Conservation (phyloP, 1,140 invertebrate species). For the Ceratosolen fusciceps region DNA sequence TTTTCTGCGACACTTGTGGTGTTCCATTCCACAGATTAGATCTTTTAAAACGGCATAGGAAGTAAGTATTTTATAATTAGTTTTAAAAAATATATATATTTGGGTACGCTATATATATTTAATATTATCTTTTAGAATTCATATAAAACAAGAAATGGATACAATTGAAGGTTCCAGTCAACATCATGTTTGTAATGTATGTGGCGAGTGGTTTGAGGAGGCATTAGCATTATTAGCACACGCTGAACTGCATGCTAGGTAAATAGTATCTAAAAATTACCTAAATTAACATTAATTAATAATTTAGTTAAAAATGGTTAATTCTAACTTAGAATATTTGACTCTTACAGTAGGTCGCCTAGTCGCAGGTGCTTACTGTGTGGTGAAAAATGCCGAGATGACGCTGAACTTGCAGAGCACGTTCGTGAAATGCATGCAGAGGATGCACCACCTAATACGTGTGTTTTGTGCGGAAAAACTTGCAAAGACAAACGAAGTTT, state of each 20-base stretch:
- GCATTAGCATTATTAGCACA: slow-evolving; percentile 82
- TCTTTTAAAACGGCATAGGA: slow-evolving; percentile 79
- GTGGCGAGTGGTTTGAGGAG: slow-evolving; percentile 82
- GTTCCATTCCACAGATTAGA: slow-evolving; percentile 83
- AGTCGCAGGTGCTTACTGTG: slow-evolving; percentile 76
- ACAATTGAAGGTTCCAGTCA: slow-evolving; percentile 68
- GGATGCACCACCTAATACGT: slow-evolving; percentile 74
- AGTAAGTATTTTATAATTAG: slow-evolving; percentile 61
- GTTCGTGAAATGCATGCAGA: slow-evolving; percentile 73
- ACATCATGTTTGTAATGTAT: slow-evolving; percentile 80
- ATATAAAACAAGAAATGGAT: slow-evolving; percentile 72
- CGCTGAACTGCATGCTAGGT: slow-evolving; percentile 80
- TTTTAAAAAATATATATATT: slow-evolving; percentile 7
- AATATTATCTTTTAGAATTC: slow-evolving; percentile 57
- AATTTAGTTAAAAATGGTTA: neutral
- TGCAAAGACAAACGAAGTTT: slow-evolving; percentile 80
- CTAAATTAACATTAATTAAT: neutral
- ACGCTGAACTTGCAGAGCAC: slow-evolving; percentile 74
- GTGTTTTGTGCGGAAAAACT: slow-evolving; percentile 75
- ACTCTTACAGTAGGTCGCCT: slow-evolving; percentile 61
- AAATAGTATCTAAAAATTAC: slow-evolving; percentile 25
- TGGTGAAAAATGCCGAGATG: slow-evolving; percentile 75
- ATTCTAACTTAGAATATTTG: neutral
- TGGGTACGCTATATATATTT: slow-evolving; percentile 18
- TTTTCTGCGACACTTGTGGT: slow-evolving; percentile 83